Evolutionary conservation across 2,888 invertebrate genomes (phyloP).

Genomic region (Synergus gifuensis): DNA sequence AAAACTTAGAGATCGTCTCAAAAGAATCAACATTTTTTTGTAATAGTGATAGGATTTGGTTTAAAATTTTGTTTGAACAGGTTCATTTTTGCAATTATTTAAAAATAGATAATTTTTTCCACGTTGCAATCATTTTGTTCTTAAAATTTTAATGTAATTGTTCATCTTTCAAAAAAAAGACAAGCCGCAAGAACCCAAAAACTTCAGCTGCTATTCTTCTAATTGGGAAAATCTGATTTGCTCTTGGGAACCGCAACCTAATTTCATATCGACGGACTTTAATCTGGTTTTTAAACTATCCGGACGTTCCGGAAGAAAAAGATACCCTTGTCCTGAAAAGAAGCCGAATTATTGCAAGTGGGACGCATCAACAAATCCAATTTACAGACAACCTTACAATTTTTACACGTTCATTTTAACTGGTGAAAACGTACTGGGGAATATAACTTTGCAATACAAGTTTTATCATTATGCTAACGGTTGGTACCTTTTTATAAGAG

Average conservation of each 20-base stretch:
- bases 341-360: constrained; percentile 77
- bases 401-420: constrained; percentile 81
- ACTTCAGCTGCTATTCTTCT: constrained; percentile 86
- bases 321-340: constrained; percentile 62
- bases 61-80: neutral
- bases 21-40: too few species aligned
- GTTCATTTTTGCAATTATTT: neutral
- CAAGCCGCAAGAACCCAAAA: constrained; percentile 82
- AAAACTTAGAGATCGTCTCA: too few species aligned
- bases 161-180: constrained; percentile 62
- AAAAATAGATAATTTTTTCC: too few species aligned
- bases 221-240: constrained; percentile 88
- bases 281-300: constrained; percentile 78
- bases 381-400: constrained; percentile 79
- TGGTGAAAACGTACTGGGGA: constrained; percentile 83
- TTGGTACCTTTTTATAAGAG: constrained; percentile 59
- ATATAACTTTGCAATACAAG: constrained; percentile 78
- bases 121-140: too few species aligned
- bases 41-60: too few species aligned
- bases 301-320: constrained; percentile 75
- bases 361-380: constrained; percentile 79
- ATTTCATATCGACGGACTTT: constrained; percentile 81
- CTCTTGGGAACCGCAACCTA: constrained; percentile 83
- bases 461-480: constrained; percentile 82
- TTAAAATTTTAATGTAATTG: neutral